Evolutionary conservation across 2,113 vertebrate genomes (phyloP), one percentile per base, ranked within the genome.

Genomic region (Excalfactoria chinensis): DNA sequence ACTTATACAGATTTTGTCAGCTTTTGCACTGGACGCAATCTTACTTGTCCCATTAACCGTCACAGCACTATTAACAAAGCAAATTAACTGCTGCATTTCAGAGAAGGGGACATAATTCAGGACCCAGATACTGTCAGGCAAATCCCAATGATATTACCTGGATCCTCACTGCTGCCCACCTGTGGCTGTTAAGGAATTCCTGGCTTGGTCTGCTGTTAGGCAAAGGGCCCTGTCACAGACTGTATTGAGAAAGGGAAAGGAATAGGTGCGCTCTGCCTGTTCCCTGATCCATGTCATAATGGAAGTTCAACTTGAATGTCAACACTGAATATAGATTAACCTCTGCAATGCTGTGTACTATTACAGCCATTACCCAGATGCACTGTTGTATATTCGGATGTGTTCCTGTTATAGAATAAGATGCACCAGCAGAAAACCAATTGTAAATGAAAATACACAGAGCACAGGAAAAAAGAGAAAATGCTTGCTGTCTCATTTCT

Each of bases 1-100:
- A 58, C 49, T 92, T 86, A 88, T 81, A 63, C 86, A 84, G 88
- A 81, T 94, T 96, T 93, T 95, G 92, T 94, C 94, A 95, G 88
- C 79, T 84, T 80, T 78, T 75, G 80, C 91, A 72, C 90, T 94
- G 62, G 91, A 73, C 25, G 69, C 86, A 80, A 48, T 55, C 88
- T 69, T 92, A 84, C 73, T 55, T 67, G 72, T 86, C 19, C 74
- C 37, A 19, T 4, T 21, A 71, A 86, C 91, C 82, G 46, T 74
- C 46, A 74, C 66, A 9, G 72, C 32, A 4, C 83, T 18, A 10
- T 19, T 88, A 88, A 19, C 32, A 23, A 79, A 0, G 59, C 80
- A 60, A 90, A 90, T 93, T 35, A 51, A 95, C 51, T 68, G 92
- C 87, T 72, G 64, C 13, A 0, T 48, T 91, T 22, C 51, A 11